Conservation (phyloP, 1,140 invertebrate species). For the Drosophila subpulchrella region DNA sequence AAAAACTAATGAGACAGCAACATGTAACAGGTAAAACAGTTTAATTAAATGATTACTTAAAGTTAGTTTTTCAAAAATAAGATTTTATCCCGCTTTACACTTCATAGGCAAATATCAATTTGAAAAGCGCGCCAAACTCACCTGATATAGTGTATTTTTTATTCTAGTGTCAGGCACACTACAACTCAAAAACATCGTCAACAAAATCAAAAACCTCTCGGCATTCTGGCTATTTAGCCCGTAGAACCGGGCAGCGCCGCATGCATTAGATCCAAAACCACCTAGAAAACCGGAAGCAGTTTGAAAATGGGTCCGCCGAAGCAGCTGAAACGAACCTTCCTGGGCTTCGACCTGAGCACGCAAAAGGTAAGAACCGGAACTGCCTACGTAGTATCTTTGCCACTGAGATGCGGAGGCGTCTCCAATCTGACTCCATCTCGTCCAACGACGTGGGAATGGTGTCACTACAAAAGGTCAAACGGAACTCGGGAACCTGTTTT, state of each 20-base stretch:
- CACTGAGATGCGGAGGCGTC: slow-evolving; percentile 19
- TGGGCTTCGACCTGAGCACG: slow-evolving; percentile 92
- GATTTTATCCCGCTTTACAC: background rate
- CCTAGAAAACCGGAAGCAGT: slow-evolving; percentile 9
- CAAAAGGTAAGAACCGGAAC: slow-evolving; percentile 88
- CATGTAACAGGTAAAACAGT: too few relatives aligned
- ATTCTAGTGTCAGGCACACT: slow-evolving; percentile 9
- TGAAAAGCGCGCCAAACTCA: background rate
- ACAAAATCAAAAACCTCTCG: slow-evolving; percentile 19
- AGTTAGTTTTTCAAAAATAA: too few relatives aligned
- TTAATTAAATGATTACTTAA: too few relatives aligned
- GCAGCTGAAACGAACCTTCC: slow-evolving; percentile 85
- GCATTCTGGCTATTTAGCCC: slow-evolving; percentile 6
- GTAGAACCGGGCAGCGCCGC: slow-evolving; percentile 3
- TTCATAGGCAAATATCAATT: background rate
- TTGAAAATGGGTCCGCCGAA: slow-evolving; percentile 50
- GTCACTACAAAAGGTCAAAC: slow-evolving; percentile 34
- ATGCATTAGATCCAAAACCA: slow-evolving; percentile 3
- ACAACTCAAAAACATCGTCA: slow-evolving; percentile 21
- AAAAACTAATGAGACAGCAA: too few relatives aligned
- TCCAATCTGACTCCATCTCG: background rate
- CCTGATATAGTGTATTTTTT: background rate
- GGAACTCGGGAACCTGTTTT: slow-evolving; percentile 22
- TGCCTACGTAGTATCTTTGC: slow-evolving; percentile 44
- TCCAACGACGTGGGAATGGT: slow-evolving; percentile 23